Percentiles rank a stretch among this genome's conserved stretches.
Conservation (phyloP, 2,888 invertebrate species). For the Drepanosiphum platanoidis region DNA sequence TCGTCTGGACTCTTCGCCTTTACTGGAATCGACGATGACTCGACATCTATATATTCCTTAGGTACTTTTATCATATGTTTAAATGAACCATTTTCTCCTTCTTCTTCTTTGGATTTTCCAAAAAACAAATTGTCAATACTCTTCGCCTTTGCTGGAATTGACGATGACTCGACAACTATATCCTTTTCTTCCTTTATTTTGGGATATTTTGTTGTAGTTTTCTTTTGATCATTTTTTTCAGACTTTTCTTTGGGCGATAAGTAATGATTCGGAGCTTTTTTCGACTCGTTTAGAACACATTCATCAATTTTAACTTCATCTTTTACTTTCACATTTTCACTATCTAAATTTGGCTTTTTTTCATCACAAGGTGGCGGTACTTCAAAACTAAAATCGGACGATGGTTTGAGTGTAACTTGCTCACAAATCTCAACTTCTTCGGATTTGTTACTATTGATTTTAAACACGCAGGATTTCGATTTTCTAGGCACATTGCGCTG, state of each 20-base stretch:
- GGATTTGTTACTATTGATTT: not conserved
- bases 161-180: not conserved
- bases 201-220: not conserved
- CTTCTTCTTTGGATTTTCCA: not conserved
- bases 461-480: conserved; percentile 10
- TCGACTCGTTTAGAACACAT: not conserved
- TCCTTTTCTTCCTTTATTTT: not conserved
- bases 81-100: not conserved
- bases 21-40: too few species aligned
- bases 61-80: not conserved
- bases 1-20: too few species aligned
- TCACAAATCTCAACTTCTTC: conserved; percentile 4
- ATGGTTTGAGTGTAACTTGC: conserved; percentile 5
- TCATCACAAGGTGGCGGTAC: not conserved
- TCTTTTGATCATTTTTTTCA: not conserved
- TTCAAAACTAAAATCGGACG: conserved; percentile 8
- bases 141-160: not conserved
- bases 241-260: conserved; percentile 31
- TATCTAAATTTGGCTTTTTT: not conserved
- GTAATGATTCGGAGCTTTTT: conserved; percentile 30
- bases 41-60: too few species aligned
- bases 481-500: conserved; percentile 22
- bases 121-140: not conserved
- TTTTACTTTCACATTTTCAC: not conserved
- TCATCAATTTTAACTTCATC: too few species aligned